Evolutionary conservation across 92 coral and sea anemone species (phyloP).

Genomic region (Epizoanthus scotinus): DNA sequence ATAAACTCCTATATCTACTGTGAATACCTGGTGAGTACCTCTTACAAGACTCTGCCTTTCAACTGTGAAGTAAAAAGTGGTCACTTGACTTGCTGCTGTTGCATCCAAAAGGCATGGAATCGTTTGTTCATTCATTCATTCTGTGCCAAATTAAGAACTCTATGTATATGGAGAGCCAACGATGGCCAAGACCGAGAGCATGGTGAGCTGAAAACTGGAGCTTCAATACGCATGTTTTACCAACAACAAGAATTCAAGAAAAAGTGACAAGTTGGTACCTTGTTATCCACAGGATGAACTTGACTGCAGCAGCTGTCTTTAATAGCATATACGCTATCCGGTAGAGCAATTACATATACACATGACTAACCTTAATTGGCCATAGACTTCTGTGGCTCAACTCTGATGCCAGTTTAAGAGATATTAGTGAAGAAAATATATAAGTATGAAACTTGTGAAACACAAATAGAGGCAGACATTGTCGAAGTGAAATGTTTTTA

Average conservation of each 20-base stretch:
- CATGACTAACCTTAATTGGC: conserved; percentile 28
- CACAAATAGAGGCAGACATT: conserved; percentile 9
- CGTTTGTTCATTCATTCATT: conserved; percentile 31
- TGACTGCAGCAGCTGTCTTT: conserved; percentile 9
- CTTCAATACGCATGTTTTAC: conserved; percentile 37
- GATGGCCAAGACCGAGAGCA: conserved; percentile 32
- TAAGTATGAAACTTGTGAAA: background rate
- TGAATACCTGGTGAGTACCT: conserved; percentile 72
- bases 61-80: conserved; percentile 28
- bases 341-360: conserved; percentile 8
- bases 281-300: conserved; percentile 37
- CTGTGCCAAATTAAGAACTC: conserved; percentile 36
- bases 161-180: background rate
- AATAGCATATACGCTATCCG: background rate
- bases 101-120: conserved; percentile 40
- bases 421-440: conserved; percentile 24
- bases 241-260: conserved; percentile 32
- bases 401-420: conserved; percentile 6
- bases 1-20: conserved; percentile 17
- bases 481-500: background rate
- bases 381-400: conserved; percentile 16
- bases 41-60: conserved; percentile 51
- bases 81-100: conserved; percentile 40
- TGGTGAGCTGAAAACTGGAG: conserved; percentile 47
- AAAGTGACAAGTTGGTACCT: conserved; percentile 38